Percentiles rank a stretch among this genome's conserved stretches.
These are phyloP conservation scores for Aselliscus stoliczkanus DNA, from an alignment of 2,797 vertebrate species.

Conservation along the genomic window DNA sequence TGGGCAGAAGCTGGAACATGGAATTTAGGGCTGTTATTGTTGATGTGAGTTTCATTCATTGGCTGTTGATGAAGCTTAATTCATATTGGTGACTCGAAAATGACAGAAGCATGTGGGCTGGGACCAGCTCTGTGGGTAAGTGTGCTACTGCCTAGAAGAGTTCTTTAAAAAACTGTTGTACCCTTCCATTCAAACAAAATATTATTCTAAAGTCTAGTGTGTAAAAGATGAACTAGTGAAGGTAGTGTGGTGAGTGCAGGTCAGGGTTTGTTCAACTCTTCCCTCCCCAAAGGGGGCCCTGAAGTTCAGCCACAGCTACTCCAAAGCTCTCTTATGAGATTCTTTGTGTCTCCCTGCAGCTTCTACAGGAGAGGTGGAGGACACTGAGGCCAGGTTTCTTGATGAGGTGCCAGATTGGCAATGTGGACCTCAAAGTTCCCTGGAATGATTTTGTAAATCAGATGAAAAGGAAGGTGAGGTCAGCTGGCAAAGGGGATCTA, in stretches of 20 bases:
- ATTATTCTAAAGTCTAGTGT: not conserved
- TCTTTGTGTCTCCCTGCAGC: not conserved
- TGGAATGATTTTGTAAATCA: not conserved
- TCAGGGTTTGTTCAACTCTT: not conserved
- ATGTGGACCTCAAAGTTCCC: not conserved
- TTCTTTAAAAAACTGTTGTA: not conserved
- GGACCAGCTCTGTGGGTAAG: not conserved
- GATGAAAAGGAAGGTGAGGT: not conserved
- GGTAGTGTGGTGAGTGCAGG: fast-evolving
- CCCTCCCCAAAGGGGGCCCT: fast-evolving
- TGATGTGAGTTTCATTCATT: not conserved
- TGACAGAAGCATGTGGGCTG: not conserved
- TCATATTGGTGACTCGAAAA: not conserved
- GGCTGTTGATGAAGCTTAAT: not conserved
- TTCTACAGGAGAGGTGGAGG: not conserved
- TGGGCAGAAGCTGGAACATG: fast-evolving
- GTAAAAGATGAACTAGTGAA: not conserved
- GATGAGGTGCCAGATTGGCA: not conserved
- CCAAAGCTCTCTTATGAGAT: not conserved
- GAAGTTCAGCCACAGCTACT: not conserved
- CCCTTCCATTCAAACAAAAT: not conserved
- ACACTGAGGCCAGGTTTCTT: not conserved
- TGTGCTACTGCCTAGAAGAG: not conserved
- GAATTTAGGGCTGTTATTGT: not conserved
- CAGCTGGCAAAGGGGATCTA: not conserved